phyloP scores from a whole-genome alignment of 1,140 invertebrate genomes.

The Idris sp. region DNA sequence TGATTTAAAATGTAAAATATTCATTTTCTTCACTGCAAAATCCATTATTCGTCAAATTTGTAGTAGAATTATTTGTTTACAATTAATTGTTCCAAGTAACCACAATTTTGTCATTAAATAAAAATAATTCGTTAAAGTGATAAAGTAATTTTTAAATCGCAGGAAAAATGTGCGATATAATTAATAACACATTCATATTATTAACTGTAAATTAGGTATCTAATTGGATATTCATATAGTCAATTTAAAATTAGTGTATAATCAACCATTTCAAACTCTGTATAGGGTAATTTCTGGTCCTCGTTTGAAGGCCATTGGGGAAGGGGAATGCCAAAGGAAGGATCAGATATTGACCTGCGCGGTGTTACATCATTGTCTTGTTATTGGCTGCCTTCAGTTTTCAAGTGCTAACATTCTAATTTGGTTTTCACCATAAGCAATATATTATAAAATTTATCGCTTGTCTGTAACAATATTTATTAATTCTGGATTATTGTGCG shows the following conservation, averaged over 20 bases:
- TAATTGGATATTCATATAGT: constrained; percentile 20
- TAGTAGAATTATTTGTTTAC: too few species aligned
- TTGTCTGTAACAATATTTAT: constrained; percentile 30
- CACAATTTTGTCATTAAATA: too few species aligned
- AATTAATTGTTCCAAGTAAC: too few species aligned
- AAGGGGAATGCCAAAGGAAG: constrained; percentile 51
- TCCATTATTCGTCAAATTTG: too few species aligned
- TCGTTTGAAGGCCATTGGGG: constrained; percentile 47
- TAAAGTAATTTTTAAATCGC: too few species aligned
- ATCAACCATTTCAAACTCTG: constrained; percentile 37
- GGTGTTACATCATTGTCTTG: constrained; percentile 56
- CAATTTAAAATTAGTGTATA: constrained; percentile 35
- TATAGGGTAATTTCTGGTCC: constrained; percentile 42
- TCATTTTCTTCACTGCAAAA: too few species aligned
- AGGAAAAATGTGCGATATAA: too few species aligned
- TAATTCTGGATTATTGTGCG: constrained; percentile 31
- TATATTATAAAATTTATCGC: constrained; percentile 47
- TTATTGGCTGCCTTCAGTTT: constrained; percentile 47
- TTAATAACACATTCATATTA: constrained; percentile 11
- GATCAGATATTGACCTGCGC: constrained; percentile 58
- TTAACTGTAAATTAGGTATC: constrained; percentile 20
- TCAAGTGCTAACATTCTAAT: constrained; percentile 52
- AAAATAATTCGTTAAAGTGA: too few species aligned
- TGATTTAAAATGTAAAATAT: too few species aligned
- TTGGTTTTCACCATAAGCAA: constrained; percentile 47